Base-by-base conservation (phyloP, 2,888 invertebrate genomes). In the Scaptomyza polygonia region DNA sequence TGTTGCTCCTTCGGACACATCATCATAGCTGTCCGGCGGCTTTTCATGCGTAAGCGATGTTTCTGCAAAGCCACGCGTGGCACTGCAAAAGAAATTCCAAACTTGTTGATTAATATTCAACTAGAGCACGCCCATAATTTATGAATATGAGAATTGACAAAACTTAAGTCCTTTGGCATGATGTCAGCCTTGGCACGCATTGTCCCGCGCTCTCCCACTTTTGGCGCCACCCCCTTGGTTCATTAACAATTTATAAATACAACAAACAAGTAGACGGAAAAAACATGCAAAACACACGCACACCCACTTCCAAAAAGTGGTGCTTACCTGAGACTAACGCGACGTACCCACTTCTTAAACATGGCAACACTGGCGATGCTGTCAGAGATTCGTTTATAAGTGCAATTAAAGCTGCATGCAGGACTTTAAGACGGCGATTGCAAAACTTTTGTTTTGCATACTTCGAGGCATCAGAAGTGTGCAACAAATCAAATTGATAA, bases 261-360 rank as follows among this genome's bases (percentile, higher is more conserved):
- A 32, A 48, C 32, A 48, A 18, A 32, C 18, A 32, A 48, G 32
- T 18, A 48, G n/a, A 32, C 9, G 18, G 6, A 3, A 18, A 47
- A 55, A 39, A 58, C 21, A 55, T 43, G 39, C 29, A 25, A 30
- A 18, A 18, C 27, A 43, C 16, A 34, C 57, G 30, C 16, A 34
- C 12, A 42, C 36, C 32, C 29, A 44, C 55, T 36, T 39, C 42
- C 54, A 75, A 51, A 75, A 75, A 51, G 45, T 58, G 47, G 25
- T 58, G 73, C 89, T 90, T 88, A 91, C 91, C 91, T 91, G 72
- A 91, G 85, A 75, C 91, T 91, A 44, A 91, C 91, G 61, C 91
- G 91, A 66, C 91, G 91, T 76, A 91, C 91, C 91, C 91, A 91
- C 86, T 91, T 91, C 79, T 88, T 91, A 58, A 91, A 87, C 91